Base-by-base conservation (phyloP, 92 coral and sea anemone genomes). In the Isaurus tuberculatus region DNA sequence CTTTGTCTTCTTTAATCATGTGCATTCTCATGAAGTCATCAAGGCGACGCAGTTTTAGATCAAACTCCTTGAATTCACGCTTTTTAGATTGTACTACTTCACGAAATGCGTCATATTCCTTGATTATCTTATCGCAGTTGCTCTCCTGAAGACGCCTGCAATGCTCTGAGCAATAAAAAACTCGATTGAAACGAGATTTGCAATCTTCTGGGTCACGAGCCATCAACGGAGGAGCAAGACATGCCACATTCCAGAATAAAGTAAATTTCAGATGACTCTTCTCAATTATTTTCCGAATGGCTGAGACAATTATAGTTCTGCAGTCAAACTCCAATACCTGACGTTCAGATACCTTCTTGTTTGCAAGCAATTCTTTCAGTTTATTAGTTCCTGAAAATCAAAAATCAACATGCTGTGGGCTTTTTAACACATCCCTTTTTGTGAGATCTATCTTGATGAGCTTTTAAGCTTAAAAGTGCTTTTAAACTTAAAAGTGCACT, bases 261-360 rank as follows among this genome's bases (percentile, higher is more conserved):
- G 61, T 53, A 53, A 53, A 53, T 86, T 80, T 26, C 49, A 79
- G 17, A 34, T 57, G 32, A 85, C 43, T 57, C 64, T 81, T 29
- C 81, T 36, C 29, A 86, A 55, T 32, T 70, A 53, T 22, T 71
- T 65, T 53, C 65, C 70, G 23, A 86, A 80, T 4, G 26, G 9
- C 29, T 58, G 79, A 42, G 70, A 36, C 8, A 69, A 84, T 55
- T 72, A 65, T 28, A 30, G 27, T 36, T 20, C 73, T 10, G 31
- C 51, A 23, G 2, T 33, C 30, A 82, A 49, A 51, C 36, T 9
- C 16, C 5, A 36, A 22, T 58, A 42, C 25, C 57, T 55, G 34
- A 66, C 77, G 16, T 28, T 30, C 4, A 28, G 26, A 20, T 11
- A 55, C 17, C 2, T 55, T 55, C 63, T 55, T 14, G 3, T n/a